phyloP scores from a whole-genome alignment of 2,113 vertebrate genomes.

The Pongo abelii region DNA sequence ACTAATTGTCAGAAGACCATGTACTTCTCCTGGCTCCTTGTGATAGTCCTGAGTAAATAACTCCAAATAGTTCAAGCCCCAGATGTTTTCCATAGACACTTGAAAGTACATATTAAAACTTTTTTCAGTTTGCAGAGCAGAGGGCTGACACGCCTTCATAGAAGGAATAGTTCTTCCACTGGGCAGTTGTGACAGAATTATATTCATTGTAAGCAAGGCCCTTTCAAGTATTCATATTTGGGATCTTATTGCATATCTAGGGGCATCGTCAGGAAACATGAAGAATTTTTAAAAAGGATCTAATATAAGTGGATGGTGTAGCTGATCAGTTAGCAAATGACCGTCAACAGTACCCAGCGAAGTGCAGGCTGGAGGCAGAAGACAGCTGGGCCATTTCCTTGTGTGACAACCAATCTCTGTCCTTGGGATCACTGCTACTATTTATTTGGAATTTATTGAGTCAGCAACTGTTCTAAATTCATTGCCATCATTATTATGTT shows the following conservation, averaged over 20 bases:
- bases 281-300: background rate
- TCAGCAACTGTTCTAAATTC: background rate
- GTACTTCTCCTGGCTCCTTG: background rate
- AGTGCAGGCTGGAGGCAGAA: background rate
- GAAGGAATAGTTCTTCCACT: background rate
- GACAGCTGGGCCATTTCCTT: background rate
- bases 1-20: background rate
- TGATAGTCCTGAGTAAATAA: background rate
- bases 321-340: background rate
- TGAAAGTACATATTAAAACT: background rate
- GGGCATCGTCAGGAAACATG: background rate
- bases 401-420: background rate
- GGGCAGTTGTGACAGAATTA: background rate
- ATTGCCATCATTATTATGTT: background rate
- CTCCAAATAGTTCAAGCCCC: background rate
- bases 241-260: background rate
- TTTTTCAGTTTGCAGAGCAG: background rate
- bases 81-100: background rate
- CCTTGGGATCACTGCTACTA: background rate
- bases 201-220: background rate
- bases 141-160: background rate
- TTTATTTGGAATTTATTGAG: background rate
- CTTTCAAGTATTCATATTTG: background rate
- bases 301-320: background rate
- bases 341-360: background rate